Conservation (phyloP, 2,113 vertebrate species). For the Eidolon helvum region DNA sequence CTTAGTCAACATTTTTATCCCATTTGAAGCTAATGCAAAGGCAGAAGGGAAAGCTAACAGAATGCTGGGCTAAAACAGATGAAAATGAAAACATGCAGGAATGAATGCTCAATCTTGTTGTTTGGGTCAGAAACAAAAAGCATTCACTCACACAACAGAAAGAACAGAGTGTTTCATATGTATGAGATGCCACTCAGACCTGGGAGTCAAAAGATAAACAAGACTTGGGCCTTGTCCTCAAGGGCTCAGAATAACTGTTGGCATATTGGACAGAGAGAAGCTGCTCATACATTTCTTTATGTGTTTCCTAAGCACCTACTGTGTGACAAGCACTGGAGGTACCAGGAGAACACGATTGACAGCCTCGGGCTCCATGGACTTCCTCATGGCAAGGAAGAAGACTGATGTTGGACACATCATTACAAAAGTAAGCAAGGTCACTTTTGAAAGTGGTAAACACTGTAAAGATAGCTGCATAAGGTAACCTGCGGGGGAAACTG, state of each 20-base stretch:
- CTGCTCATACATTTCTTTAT: background rate
- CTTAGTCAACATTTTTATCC: background rate
- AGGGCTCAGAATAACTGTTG: background rate
- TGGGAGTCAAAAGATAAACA: background rate
- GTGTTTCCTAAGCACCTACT: background rate
- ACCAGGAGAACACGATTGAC: background rate
- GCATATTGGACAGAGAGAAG: accelerated
- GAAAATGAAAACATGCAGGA: no score
- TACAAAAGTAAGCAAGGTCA: background rate
- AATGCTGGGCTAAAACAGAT: background rate
- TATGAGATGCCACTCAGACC: background rate
- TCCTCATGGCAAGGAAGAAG: background rate
- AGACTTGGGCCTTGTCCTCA: background rate
- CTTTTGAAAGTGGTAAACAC: background rate
- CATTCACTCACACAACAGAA: background rate
- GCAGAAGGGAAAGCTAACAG: background rate
- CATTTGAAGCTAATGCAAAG: background rate
- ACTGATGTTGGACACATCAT: background rate
- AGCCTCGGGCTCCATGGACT: background rate
- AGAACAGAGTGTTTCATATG: background rate
- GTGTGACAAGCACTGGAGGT: background rate
- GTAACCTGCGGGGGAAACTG: no score
- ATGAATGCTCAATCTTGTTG: background rate
- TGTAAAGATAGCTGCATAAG: no score
- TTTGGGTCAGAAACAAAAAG: background rate